Base-by-base conservation (phyloP, 2,888 invertebrate genomes). In the Argynnis bischoffii region DNA sequence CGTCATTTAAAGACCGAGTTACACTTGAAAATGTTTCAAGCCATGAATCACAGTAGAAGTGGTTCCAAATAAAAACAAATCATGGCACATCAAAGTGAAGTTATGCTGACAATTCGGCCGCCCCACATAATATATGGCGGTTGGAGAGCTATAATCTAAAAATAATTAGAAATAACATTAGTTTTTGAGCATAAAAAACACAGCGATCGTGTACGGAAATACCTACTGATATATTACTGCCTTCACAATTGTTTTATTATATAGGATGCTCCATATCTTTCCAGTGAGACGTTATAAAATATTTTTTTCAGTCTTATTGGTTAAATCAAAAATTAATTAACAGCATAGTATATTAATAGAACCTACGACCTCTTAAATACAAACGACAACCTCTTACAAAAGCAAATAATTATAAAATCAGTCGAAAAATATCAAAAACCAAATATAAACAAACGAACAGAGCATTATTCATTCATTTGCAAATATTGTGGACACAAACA, bases 101-200 rank as follows among this genome's bases (percentile, higher is more conserved):
- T 90, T 92, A 92, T 92, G 92, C 92, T 90, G 91, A 92, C 92
- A 89, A 92, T 92, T 87, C 90, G 88, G 89, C 86, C 85, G 86
- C 85, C 83, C 84, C 86, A 84, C 89, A 86, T 89, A 90, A 91
- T 89, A 90, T 92, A 92, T 88, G 83, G 88, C 90, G 83, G 87
- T 85, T 91, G 90, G 89, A 89, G 85, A 88, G 91, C 89, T 91
- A 86, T 90, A 90, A 92, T 92, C 92, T 91, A 92, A 91, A 92
- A 92, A 92, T 92, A 92, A 92, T 92, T 92, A 92, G 90, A 89
- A 83, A 84, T 84, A 90, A 90, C 91, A 91, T 91, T 91, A 89
- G 92, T 92, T 92, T 92, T 92, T 91, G 90, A 87, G 87, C 88
- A 87, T 92, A 91, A 92, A 92, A 91, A 91, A 91, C 87, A 88